A percentile compares a stretch with the other conserved stretches of the same genome.
These are phyloP conservation scores for Dascillus cervinus DNA, from an alignment of 2,888 invertebrate species.

Conservation along the genomic window DNA sequence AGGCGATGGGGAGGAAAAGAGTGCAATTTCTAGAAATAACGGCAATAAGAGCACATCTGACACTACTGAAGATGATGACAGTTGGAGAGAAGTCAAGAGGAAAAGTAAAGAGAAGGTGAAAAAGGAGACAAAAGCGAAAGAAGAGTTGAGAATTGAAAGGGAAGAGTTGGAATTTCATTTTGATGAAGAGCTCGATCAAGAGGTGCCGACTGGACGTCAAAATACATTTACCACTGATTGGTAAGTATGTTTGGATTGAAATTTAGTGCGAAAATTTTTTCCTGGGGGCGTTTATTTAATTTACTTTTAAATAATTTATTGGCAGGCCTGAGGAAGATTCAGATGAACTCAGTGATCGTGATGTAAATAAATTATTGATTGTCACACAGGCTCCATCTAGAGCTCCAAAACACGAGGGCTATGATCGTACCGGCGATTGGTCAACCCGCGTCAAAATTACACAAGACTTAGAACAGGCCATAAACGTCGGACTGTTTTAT, in stretches of 20 bases:
- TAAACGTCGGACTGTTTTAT: constrained; percentile 92
- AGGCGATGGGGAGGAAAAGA: neutral
- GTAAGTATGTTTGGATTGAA: constrained; percentile 36
- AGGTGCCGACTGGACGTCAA: constrained; percentile 67
- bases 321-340: constrained; percentile 71
- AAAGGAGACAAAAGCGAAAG: constrained; percentile 27
- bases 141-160: constrained; percentile 32
- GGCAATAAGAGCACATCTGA: constrained; percentile 7
- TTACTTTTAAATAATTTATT: too few relatives aligned
- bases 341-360: constrained; percentile 88
- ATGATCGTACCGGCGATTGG: constrained; percentile 87
- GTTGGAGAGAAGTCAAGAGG: constrained; percentile 52
- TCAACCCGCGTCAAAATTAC: constrained; percentile 88
- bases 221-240: constrained; percentile 77
- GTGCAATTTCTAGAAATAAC: neutral
- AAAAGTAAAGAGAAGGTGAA: constrained; percentile 35
- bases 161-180: constrained; percentile 95
- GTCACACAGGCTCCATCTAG: constrained; percentile 68
- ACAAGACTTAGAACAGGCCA: constrained; percentile 88
- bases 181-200: constrained; percentile 83
- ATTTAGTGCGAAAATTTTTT: neutral
- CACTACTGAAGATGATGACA: constrained; percentile 32
- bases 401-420: constrained; percentile 75
- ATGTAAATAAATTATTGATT: constrained; percentile 89
- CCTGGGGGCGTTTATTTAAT: neutral